These are phyloP conservation scores for Ormyrus thymus DNA, from an alignment of 2,888 invertebrate species.

Conservation along the genomic window DNA sequence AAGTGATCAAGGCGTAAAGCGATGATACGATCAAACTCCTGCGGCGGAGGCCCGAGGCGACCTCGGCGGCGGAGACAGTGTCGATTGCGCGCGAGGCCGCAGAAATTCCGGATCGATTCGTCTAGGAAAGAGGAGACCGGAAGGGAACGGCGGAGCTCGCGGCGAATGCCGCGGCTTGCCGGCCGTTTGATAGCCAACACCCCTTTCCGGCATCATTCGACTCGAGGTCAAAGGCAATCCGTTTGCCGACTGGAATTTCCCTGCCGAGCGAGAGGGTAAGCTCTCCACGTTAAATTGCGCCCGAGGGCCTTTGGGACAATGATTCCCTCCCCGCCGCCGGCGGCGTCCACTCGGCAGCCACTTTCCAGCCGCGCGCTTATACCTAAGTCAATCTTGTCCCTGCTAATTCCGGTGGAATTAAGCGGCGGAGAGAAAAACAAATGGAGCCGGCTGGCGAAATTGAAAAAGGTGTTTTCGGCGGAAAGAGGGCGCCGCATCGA, in stretches of 20 bases:
- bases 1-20: constrained; percentile 42
- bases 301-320: constrained; percentile 58
- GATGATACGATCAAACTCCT: constrained; percentile 39
- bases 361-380: constrained; percentile 41
- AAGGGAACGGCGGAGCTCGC: constrained; percentile 53
- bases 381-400: constrained; percentile 54
- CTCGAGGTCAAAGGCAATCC: constrained; percentile 64
- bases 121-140: constrained; percentile 59
- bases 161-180: constrained; percentile 66
- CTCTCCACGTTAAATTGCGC: constrained; percentile 61
- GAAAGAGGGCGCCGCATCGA: constrained; percentile 20
- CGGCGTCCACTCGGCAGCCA: constrained; percentile 31
- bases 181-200: constrained; percentile 70
- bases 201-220: constrained; percentile 60
- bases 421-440: constrained; percentile 53
- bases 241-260: constrained; percentile 66
- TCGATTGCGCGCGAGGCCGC: constrained; percentile 64
- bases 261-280: constrained; percentile 53
- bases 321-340: constrained; percentile 32
- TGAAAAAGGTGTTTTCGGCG: constrained; percentile 68
- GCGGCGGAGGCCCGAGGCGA: constrained; percentile 35
- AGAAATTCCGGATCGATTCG: constrained; percentile 70
- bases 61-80: constrained; percentile 40
- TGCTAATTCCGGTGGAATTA: constrained; percentile 42
- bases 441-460: constrained; percentile 65